These are phyloP conservation scores for Slavum lentiscoides DNA, from an alignment of 2,888 invertebrate species.

Conservation along the genomic window DNA sequence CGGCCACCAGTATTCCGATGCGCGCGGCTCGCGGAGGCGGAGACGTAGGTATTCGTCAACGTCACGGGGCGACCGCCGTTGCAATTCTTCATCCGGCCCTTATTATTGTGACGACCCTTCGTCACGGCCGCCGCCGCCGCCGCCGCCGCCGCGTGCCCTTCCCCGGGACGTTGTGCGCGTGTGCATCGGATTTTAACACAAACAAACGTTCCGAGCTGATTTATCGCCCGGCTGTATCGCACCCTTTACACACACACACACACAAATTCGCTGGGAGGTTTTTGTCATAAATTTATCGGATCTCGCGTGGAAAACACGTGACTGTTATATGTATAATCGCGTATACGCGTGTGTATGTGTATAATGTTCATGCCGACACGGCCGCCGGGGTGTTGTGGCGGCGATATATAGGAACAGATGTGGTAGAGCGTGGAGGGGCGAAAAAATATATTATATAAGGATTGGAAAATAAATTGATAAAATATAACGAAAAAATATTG, in stretches of 20 bases:
- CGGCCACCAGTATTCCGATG: neutral
- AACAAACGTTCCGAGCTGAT: constrained; percentile 44
- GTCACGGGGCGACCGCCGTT: constrained; percentile 26
- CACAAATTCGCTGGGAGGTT: neutral
- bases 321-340: constrained; percentile 21
- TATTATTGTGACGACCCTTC: constrained; percentile 43
- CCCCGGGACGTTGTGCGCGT: neutral
- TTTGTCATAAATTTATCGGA: constrained; percentile 50
- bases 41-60: constrained; percentile 38
- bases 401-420: neutral
- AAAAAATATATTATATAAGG: neutral
- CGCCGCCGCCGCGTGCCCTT: neutral
- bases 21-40: constrained; percentile 4
- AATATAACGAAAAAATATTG: constrained; percentile 4
- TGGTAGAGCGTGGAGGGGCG: neutral
- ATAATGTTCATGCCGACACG: too few relatives aligned
- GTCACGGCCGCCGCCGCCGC: constrained; percentile 18
- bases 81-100: constrained; percentile 47
- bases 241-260: constrained; percentile 44
- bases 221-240: constrained; percentile 46
- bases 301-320: constrained; percentile 11
- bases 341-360: too few relatives aligned
- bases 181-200: constrained; percentile 49
- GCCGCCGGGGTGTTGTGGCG: neutral
- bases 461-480: constrained; percentile 35